phyloP scores from a whole-genome alignment of 2,797 vertebrate species.

The Microctenopoma steveboyesi region DNA sequence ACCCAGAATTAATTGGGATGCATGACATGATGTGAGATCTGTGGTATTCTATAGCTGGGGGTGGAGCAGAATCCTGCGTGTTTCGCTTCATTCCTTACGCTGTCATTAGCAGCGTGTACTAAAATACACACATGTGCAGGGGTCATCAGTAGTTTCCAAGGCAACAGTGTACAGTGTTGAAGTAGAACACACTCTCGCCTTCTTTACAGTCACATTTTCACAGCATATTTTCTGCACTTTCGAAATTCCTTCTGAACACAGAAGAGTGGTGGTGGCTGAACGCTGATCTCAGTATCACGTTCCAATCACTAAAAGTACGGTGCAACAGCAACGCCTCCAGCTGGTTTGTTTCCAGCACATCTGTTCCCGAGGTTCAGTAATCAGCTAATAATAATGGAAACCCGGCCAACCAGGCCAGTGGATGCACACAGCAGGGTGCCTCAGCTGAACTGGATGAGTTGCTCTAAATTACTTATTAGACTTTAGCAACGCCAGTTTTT shows the following conservation, averaged over 20 bases:
- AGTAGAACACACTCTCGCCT: background rate
- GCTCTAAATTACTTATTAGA: conserved; percentile 16
- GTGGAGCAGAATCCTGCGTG: background rate
- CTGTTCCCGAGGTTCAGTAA: conserved; percentile 28
- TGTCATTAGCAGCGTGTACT: background rate
- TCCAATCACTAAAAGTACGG: too few relatives aligned
- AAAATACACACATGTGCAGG: background rate
- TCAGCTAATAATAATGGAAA: conserved; percentile 42
- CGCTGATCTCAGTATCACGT: too few relatives aligned
- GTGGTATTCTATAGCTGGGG: background rate
- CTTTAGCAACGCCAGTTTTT: background rate
- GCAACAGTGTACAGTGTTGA: background rate
- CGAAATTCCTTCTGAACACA: too few relatives aligned
- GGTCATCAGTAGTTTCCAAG: background rate
- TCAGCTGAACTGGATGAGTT: background rate
- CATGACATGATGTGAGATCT: background rate
- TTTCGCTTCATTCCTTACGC: background rate
- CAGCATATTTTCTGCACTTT: background rate
- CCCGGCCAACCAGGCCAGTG: conserved; percentile 39
- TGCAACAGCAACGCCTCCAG: background rate
- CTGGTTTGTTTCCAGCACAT: conserved; percentile 39
- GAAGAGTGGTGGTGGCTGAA: too few relatives aligned
- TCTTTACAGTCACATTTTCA: background rate
- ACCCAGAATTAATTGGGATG: conserved; percentile 1
- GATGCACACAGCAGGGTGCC: conserved; percentile 16